These are phyloP conservation scores for Crotalus helleri DNA, from an alignment of 2,113 vertebrate genomes.

Conservation along the genomic window DNA sequence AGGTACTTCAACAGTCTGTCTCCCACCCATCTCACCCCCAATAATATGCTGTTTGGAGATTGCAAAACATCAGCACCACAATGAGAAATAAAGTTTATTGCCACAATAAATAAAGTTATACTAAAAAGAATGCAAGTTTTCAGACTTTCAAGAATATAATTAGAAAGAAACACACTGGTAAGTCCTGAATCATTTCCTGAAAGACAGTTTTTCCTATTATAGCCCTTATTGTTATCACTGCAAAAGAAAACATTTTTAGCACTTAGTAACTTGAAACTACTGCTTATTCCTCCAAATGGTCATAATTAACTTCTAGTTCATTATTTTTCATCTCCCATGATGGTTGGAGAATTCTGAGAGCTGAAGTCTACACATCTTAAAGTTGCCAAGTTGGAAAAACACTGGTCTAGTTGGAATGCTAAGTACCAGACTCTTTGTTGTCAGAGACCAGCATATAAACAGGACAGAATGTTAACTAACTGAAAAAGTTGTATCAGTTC, in stretches of 20 bases:
- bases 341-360: background rate
- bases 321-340: background rate
- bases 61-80: background rate
- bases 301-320: background rate
- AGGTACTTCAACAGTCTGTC: background rate
- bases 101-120: background rate
- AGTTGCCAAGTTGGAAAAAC: background rate
- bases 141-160: fast-evolving
- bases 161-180: background rate
- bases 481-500: background rate
- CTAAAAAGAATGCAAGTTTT: background rate
- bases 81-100: background rate
- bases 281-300: fast-evolving
- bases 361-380: background rate
- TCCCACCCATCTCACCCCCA: background rate
- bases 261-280: fast-evolving
- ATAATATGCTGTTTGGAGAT: background rate
- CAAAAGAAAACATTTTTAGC: background rate
- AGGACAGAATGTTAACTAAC: background rate
- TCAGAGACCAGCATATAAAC: background rate
- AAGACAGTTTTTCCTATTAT: background rate
- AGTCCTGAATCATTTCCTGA: background rate
- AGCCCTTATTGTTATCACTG: fast-evolving
- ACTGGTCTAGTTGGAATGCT: background rate
- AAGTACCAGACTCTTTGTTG: background rate